Conservation (phyloP, 2,797 vertebrate genomes). For the Brachymystax lenok region DNA sequence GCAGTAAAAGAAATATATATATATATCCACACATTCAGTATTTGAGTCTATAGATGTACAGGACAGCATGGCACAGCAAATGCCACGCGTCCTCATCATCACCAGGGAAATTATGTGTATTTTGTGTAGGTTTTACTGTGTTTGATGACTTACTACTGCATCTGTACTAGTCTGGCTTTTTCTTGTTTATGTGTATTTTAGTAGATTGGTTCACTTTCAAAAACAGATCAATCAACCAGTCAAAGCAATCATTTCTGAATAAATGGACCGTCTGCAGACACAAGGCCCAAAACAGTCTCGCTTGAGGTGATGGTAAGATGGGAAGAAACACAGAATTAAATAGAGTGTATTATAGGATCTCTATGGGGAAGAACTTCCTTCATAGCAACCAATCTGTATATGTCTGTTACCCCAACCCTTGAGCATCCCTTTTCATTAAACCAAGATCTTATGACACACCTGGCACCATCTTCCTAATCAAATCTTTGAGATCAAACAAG, state of each 20-base stretch:
- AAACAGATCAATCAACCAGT: constrained; percentile 30
- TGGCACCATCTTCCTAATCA: not conserved
- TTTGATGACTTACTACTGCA: too few relatives aligned
- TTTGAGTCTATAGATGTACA: not conserved
- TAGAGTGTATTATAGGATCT: too few relatives aligned
- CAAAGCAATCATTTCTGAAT: not conserved
- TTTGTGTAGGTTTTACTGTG: not conserved
- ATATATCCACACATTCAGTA: not conserved
- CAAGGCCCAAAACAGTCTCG: too few relatives aligned
- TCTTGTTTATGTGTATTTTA: not conserved
- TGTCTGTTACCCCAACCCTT: not conserved
- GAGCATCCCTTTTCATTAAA: not conserved
- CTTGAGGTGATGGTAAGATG: too few relatives aligned
- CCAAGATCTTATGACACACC: not conserved
- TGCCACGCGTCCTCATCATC: not conserved
- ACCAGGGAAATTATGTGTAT: not conserved
- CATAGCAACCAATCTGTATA: too few relatives aligned
- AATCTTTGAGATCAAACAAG: not conserved
- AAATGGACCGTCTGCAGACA: too few relatives aligned
- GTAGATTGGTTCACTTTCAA: constrained; percentile 23
- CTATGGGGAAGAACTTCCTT: not conserved
- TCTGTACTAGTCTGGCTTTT: not conserved
- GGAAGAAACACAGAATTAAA: too few relatives aligned
- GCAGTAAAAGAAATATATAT: not conserved
- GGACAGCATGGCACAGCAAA: not conserved